Percentiles rank a stretch among this genome's conserved stretches.
These are phyloP conservation scores for Coregonus ussuriensis DNA, from an alignment of 2,797 vertebrate species.

Conservation along the genomic window DNA sequence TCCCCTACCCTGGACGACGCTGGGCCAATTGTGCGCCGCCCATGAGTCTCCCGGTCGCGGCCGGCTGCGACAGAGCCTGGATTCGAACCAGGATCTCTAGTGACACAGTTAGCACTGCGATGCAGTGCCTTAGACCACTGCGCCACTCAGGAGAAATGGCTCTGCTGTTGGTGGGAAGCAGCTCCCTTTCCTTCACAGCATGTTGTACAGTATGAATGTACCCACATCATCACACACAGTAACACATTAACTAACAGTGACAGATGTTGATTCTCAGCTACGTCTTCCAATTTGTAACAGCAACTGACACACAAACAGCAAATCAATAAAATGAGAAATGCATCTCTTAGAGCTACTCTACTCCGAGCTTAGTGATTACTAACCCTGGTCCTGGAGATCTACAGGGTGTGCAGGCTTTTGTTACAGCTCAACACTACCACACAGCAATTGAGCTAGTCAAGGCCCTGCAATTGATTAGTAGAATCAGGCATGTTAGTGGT, in stretches of 20 bases:
- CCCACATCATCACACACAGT: background rate
- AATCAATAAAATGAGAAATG: background rate
- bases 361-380: background rate
- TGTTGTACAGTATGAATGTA: background rate
- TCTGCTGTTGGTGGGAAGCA: background rate
- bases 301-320: background rate
- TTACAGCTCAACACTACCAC: background rate
- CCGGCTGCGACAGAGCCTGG: too few species aligned
- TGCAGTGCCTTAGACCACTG: too few species aligned
- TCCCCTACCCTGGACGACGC: too few species aligned
- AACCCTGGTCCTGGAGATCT: background rate
- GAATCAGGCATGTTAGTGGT: background rate
- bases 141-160: too few species aligned
- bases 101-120: too few species aligned
- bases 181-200: too few species aligned
- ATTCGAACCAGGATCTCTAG: too few species aligned
- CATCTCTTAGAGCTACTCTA: background rate
- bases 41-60: too few species aligned
- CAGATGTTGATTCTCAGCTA: background rate
- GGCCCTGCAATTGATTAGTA: background rate
- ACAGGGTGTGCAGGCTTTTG: conserved; percentile 1
- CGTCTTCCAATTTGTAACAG: background rate
- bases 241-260: background rate
- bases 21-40: too few species aligned
- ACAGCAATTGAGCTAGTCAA: background rate